Base-by-base conservation (phyloP, 2,888 invertebrate genomes). In the Endotricha flammealis region DNA sequence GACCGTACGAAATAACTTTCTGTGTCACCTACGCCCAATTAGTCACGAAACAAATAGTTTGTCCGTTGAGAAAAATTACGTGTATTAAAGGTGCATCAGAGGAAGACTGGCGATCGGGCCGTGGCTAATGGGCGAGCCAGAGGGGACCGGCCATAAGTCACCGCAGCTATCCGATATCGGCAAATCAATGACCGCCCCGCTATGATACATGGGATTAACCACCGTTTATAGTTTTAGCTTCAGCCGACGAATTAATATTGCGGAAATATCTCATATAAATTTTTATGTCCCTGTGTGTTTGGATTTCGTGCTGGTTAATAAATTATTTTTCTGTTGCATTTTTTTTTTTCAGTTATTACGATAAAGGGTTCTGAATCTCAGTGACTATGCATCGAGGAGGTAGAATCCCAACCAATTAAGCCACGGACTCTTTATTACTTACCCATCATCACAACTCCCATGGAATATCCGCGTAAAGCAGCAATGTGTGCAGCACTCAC, bases 1-100 rank as follows among this genome's bases (percentile, higher is more conserved):
- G n/a, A n/a, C n/a, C n/a, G n/a, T n/a, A n/a, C n/a, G n/a, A 36
- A 20, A 7, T 20, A 20, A 20, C 8, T 11, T 14, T 4, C 16
- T n/a, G 61, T 63, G 65, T 68, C 76, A 67, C 74, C 83, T 77
- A 71, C 83, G 85, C 76, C 80, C 88, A 89, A 90, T 89, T 89
- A 89, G 88, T 77, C 78, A 69, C 69, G 71, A 77, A 78, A 87
- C 74, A 80, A 77, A 88, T 85, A 75, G 81, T 44, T 53, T 46
- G 60, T 50, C 57, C 46, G 57, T 53, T 54, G 59, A 63, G 64
- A 77, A 69, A 68, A 64, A 76, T 77, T 74, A 76, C 77, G 70
- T 69, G 67, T 68, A 71, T 76, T 77, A 75, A 56, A 64, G 64
- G 60, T 57, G 44, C 32, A 28, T 14, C 29, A 38, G 38, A 53